Evolutionary conservation across 2,797 vertebrate species (phyloP), one percentile per base, ranked within the genome.

Genomic region (Nannoperca obscura): DNA sequence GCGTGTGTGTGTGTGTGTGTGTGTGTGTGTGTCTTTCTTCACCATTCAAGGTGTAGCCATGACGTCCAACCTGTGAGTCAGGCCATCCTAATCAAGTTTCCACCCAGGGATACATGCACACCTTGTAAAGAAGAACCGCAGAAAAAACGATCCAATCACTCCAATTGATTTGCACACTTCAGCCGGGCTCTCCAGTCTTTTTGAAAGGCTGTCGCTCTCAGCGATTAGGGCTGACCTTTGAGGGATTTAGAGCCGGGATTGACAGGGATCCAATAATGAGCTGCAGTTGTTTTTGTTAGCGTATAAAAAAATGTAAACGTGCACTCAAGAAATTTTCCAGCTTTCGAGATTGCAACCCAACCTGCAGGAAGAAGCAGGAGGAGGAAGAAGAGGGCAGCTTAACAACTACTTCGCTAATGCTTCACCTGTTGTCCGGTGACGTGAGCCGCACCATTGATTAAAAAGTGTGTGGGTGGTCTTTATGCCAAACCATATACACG

Each of bases 1-100:
- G 22, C 74, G 54, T 49, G 12, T 30, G 20, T 44, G 46, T 58
- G 17, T 59, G 34, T 42, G 3, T 44, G 24, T 62, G 32, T 66
- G 34, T 71, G 47, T 61, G 46, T 71, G 44, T 73, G 27, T 76
- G 30, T 15, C 27, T 64, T 62, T 47, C 40, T 52, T 49, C 38
- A 44, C 22, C 49, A 60, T 61, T 73, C 40, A 65, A 70, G 66
- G 49, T 30, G 74, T 11, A 66, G 46, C 69, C 55, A 30, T 87
- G 88, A 87, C 74, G 60, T 78, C 40, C 19, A 46, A 50, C 53
- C 52, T 13, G 80, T 91, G 89, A 91, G 62, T 92, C 88, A 90
- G 72, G 71, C 30, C 59, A 59, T 72, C 75, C 63, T 85, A 89
- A 91, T 88, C 75, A 89, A 89, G 87, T 86, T 89, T 90, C 88